Percentiles rank a stretch among this genome's conserved stretches.
phyloP scores from a whole-genome alignment of 2,888 invertebrate species.

The Pristionchus japonicus region DNA sequence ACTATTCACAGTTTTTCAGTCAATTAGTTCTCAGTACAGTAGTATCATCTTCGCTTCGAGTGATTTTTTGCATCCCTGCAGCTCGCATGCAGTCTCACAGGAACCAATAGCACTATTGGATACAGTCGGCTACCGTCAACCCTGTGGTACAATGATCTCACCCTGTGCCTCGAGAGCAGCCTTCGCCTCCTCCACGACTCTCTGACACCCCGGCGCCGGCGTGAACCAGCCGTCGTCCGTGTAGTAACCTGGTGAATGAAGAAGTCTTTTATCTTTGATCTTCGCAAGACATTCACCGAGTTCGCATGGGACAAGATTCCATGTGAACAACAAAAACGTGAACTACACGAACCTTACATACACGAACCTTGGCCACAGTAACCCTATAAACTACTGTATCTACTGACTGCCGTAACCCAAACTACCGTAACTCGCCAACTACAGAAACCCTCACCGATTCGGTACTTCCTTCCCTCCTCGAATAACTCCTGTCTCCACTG shows the following conservation, averaged over 20 bases:
- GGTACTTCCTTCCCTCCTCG: conserved; percentile 50
- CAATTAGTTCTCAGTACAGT: too few species aligned
- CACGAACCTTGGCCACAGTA: too few species aligned
- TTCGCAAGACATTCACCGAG: too few species aligned
- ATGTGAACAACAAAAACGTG: too few species aligned
- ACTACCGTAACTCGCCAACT: background rate
- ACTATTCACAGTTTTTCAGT: too few species aligned
- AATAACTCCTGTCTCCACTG: conserved; percentile 60
- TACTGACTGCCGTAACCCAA: background rate
- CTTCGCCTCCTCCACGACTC: conserved; percentile 67
- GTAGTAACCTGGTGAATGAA: conserved; percentile 56
- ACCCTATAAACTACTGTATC: background rate
- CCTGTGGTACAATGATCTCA: background rate
- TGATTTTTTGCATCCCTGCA: too few species aligned
- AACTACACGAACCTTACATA: too few species aligned
- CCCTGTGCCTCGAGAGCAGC: conserved; percentile 55
- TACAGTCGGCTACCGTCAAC: too few species aligned
- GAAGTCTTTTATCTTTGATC: conserved; percentile 10
- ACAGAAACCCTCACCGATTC: conserved; percentile 50
- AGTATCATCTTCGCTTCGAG: too few species aligned
- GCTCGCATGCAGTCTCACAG: too few species aligned
- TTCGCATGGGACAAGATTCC: background rate
- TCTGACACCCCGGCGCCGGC: conserved; percentile 60
- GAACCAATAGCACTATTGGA: too few species aligned
- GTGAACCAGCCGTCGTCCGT: conserved; percentile 70